Base-by-base conservation (phyloP, 2,113 vertebrate genomes). In the Thinocorus orbignyianus region DNA sequence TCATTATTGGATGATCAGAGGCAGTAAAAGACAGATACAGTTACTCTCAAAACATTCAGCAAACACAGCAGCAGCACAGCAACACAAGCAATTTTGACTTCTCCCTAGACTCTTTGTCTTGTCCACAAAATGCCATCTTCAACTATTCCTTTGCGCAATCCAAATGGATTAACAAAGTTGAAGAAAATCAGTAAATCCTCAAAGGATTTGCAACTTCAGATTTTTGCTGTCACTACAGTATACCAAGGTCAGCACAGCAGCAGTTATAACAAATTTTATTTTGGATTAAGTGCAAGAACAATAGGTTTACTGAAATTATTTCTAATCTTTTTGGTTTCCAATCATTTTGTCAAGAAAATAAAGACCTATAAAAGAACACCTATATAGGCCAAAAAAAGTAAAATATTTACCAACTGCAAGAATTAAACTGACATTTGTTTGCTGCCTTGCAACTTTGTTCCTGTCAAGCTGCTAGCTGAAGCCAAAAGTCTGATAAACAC, bases 401-500 rank as follows among this genome's bases (percentile, higher is more conserved):
- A 68, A 90, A 79, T 54, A 95, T 78, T 91, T 96, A 86, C 85
- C 68, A 92, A 25, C 81, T 58, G 35, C 51, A 73, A 80, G 79
- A 87, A 94, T 90, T 90, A 80, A 92, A 73, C 16, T 78, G 81
- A 57, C 74, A 62, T 83, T 93, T 93, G 73, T 82, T 92, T 93
- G 64, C 81, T 88, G 81, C 85, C 88, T 91, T 90, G 78, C 87
- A 94, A 91, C 90, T 96, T 82, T 19, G 35, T 30, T 82, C 44
- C 87, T 58, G 81, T 81, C 73, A 42, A 88, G 62, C 80, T 81
- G 55, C 37, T 82, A 86, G 78, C 66, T 88, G 71, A 91, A 97
- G 95, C 88, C 93, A 91, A 82, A 90, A 88, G 60, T 26, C 88
- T 77, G 92, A 96, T 94, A 92, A 97, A 94, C 74, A 92, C 46